Conservation (phyloP, 2,888 invertebrate species). For the Cosmia trapezina region DNA sequence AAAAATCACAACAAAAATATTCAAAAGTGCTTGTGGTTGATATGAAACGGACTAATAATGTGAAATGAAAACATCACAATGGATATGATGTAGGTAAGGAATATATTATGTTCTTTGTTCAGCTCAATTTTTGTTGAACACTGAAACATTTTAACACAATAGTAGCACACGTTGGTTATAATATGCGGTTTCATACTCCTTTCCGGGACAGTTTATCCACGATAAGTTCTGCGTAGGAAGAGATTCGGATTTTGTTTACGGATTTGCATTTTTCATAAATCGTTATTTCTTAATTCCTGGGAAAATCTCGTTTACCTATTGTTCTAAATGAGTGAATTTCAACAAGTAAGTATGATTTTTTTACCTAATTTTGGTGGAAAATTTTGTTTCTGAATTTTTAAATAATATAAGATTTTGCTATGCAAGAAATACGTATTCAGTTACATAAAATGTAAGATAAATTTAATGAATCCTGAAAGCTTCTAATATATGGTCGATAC, state of each 20-base stretch:
- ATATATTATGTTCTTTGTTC: slow-evolving; percentile 60
- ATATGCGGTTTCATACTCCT: slow-evolving; percentile 37
- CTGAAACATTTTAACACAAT: slow-evolving; percentile 55
- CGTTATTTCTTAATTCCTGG: neutral
- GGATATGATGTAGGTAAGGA: slow-evolving; percentile 57
- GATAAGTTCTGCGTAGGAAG: slow-evolving; percentile 7
- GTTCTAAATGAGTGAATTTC: no score
- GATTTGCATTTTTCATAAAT: neutral
- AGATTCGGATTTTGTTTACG: neutral
- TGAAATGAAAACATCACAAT: slow-evolving; percentile 67
- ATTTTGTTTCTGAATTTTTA: no score
- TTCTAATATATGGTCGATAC: no score
- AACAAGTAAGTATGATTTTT: no score
- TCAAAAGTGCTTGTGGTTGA: slow-evolving; percentile 80
- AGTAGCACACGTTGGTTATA: slow-evolving; percentile 29
- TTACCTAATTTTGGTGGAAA: no score
- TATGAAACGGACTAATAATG: slow-evolving; percentile 67
- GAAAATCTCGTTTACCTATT: neutral
- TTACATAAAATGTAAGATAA: no score
- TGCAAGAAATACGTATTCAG: no score
- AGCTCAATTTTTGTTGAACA: slow-evolving; percentile 58
- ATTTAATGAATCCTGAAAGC: no score
- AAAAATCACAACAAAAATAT: slow-evolving; percentile 82
- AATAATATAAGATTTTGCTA: no score
- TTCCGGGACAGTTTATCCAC: slow-evolving; percentile 34